phyloP scores from a whole-genome alignment of 2,888 invertebrate species.

The Malthinus flaveolus region DNA sequence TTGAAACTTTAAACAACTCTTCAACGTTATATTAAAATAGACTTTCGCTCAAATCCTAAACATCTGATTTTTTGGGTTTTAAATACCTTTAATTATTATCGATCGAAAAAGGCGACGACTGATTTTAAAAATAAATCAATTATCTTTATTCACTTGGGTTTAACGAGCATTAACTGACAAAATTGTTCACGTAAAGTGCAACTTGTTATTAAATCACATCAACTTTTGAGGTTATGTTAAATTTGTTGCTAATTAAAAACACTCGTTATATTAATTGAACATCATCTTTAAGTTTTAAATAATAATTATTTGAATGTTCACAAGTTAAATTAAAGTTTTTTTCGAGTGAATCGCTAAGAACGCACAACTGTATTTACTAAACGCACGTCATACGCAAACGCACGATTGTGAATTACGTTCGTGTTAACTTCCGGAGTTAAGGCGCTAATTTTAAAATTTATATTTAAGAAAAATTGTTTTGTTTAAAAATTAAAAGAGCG shows the following conservation, averaged over 20 bases:
- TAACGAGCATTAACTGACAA: neutral
- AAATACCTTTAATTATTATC: conserved; percentile 5
- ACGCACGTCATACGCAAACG: conserved; percentile 37
- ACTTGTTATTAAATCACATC: conserved; percentile 1
- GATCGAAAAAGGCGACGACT: neutral
- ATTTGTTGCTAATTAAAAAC: neutral
- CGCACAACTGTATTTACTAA: conserved; percentile 30
- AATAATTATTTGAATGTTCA: neutral
- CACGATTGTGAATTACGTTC: conserved; percentile 37
- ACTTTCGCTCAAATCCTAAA: neutral
- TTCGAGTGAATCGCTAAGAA: conserved; percentile 25
- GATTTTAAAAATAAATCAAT: neutral
- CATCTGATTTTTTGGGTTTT: neutral
- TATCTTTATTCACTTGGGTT: neutral
- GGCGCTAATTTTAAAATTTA: conserved; percentile 37
- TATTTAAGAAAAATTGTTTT: neutral
- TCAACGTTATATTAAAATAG: conserved; percentile 3
- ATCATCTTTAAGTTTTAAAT: neutral
- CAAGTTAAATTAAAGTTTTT: neutral
- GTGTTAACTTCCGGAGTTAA: conserved; percentile 37
- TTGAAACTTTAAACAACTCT: neutral
- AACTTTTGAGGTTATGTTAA: conserved; percentile 7
- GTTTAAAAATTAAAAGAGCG: neutral
- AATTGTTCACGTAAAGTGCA: neutral
- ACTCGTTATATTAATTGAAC: neutral